These are phyloP conservation scores for Phaenicophaeus curvirostris DNA, from an alignment of 2,797 vertebrate species.

Conservation along the genomic window DNA sequence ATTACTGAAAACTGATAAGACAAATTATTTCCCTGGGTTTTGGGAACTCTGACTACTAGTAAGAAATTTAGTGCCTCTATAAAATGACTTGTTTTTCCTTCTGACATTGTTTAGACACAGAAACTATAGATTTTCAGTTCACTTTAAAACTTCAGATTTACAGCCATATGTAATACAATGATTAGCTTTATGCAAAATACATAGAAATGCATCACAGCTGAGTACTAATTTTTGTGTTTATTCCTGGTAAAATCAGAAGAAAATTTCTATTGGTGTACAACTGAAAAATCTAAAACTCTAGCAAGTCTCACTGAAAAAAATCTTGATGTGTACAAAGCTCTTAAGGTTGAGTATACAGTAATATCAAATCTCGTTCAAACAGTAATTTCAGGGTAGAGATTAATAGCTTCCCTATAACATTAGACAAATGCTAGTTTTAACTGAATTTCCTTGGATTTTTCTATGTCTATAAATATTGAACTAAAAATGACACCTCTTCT, in stretches of 20 bases:
- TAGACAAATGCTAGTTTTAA: neutral
- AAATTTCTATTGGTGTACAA: neutral
- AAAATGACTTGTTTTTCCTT: neutral
- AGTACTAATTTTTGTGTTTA: neutral
- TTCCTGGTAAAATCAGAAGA: neutral
- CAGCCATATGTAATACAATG: neutral
- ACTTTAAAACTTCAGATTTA: neutral
- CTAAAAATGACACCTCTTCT: neutral
- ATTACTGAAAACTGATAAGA: neutral
- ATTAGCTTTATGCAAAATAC: neutral
- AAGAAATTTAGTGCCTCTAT: neutral
- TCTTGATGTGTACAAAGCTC: neutral
- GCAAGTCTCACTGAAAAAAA: neutral
- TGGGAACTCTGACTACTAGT: neutral
- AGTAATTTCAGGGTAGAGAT: neutral
- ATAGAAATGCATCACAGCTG: neutral
- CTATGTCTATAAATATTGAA: neutral
- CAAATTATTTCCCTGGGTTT: neutral
- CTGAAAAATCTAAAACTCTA: neutral
- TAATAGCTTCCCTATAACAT: neutral
- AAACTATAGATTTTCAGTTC: neutral
- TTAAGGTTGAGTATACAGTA: neutral
- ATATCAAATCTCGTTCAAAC: neutral
- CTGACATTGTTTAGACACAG: neutral
- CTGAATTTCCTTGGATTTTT: neutral